These are phyloP conservation scores for Hipposideros armiger DNA, from an alignment of 2,113 vertebrate genomes.

Conservation along the genomic window DNA sequence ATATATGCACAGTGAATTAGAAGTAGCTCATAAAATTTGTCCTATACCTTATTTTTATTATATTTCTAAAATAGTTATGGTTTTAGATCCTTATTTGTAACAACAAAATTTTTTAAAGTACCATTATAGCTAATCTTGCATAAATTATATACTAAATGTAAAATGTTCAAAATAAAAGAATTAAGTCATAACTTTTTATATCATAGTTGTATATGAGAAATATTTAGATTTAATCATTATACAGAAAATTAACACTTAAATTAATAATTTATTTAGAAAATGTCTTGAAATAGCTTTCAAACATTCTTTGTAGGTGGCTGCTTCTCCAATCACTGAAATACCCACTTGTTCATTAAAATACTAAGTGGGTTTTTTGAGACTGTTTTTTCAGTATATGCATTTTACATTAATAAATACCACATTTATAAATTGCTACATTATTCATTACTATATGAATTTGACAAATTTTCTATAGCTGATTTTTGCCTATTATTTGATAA, in stretches of 20 bases:
- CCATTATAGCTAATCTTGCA: not conserved
- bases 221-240: not conserved
- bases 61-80: not conserved
- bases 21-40: not conserved
- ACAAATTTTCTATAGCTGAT: conserved; percentile 81
- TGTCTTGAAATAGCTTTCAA: not conserved
- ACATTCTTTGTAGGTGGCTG: not conserved
- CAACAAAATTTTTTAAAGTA: not conserved
- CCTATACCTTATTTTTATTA: not conserved
- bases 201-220: not conserved
- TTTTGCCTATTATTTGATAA: conserved; percentile 80
- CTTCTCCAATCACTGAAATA: not conserved
- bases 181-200: not conserved
- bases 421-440: not conserved
- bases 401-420: not conserved
- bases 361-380: not conserved
- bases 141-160: not conserved
- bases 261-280: conserved; percentile 12
- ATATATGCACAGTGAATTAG: not conserved
- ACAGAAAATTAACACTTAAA: not conserved
- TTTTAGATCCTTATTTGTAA: not conserved
- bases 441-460: not conserved
- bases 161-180: conserved; percentile 4
- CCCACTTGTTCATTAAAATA: not conserved
- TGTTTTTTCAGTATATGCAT: not conserved